These are phyloP conservation scores for Trachelus stipa DNA, from an alignment of 2,888 invertebrate genomes.

Conservation along the genomic window DNA sequence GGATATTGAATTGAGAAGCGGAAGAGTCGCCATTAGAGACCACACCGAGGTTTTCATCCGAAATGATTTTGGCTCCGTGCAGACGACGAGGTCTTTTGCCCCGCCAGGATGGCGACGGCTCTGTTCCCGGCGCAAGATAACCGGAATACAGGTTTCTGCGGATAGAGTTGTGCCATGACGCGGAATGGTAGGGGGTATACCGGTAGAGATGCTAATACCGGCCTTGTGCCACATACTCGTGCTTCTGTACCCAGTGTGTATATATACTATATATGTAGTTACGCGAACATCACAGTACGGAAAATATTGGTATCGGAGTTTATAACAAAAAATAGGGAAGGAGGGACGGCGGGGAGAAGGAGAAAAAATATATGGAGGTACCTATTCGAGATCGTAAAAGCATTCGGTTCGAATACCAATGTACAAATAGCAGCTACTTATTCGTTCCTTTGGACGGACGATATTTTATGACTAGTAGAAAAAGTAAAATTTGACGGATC, in stretches of 20 bases:
- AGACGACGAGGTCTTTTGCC: slow-evolving; percentile 37
- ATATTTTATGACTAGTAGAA: not conserved
- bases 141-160: slow-evolving; percentile 61
- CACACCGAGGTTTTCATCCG: slow-evolving; percentile 8
- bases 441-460: not conserved
- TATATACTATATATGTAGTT: slow-evolving; percentile 5
- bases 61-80: slow-evolving; percentile 17
- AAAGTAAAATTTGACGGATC: not conserved
- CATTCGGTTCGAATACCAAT: not conserved
- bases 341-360: not conserved
- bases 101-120: slow-evolving; percentile 33
- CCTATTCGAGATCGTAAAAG: not conserved
- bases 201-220: slow-evolving; percentile 67
- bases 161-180: slow-evolving; percentile 56
- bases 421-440: not conserved
- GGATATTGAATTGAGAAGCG: not conserved
- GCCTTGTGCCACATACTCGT: slow-evolving; percentile 65
- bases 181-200: slow-evolving; percentile 60
- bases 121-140: slow-evolving; percentile 48
- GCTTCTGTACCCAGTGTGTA: slow-evolving; percentile 41
- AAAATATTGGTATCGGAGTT: not conserved
- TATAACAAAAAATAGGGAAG: not conserved
- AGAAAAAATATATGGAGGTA: not conserved
- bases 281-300: not conserved
- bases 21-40: not conserved